Base-by-base conservation (phyloP, 2,113 vertebrate species). In the Sebastes schlegelii region DNA sequence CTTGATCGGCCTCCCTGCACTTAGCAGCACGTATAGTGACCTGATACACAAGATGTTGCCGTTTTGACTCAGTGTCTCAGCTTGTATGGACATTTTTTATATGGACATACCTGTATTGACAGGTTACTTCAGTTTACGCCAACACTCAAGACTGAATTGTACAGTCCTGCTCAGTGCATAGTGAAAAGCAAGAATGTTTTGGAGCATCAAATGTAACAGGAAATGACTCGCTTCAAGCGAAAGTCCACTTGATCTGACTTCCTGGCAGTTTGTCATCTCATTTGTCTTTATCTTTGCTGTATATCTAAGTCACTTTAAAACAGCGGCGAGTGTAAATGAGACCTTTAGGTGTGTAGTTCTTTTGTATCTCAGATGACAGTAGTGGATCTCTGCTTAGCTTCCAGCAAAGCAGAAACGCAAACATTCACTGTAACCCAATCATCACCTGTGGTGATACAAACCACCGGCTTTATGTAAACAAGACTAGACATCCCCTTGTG, bases 381-480 rank as follows among this genome's bases (percentile, higher is more conserved):
- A 62, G 34, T 46, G 75, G 82, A 79, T 74, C 17, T 74, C 55
- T 42, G 19, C 8, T 61, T 57, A 40, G 8, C 45, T 77, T 74
- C 40, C 57, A 85, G 34, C 40, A 21, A 55, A 49, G 48, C 45
- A 42, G 57, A 68, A 65, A 69, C 52, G 62, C 61, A 84, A 86
- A 87, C 79, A 80, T 67, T 69, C 82, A 72, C 57, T 86, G 90
- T 77, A 88, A 90, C 34, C 17, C 34, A 66, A 80, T 70, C 65
- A 19, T 62, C 57, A 61, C 76, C 19, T 62, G 67, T 49, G 9
- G 85, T 79, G 84, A 89, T 52, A 65, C 62, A 80, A 87, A 72
- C 78, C 76, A 74, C 12, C 4, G 13, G 65, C 69, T 73, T 75
- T 73, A 57, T 85, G 63, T 86, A 89, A 88, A 91, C 85, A 88